Evolutionary conservation across 1,140 invertebrate genomes (phyloP).

Genomic region (Arion vulgaris): DNA sequence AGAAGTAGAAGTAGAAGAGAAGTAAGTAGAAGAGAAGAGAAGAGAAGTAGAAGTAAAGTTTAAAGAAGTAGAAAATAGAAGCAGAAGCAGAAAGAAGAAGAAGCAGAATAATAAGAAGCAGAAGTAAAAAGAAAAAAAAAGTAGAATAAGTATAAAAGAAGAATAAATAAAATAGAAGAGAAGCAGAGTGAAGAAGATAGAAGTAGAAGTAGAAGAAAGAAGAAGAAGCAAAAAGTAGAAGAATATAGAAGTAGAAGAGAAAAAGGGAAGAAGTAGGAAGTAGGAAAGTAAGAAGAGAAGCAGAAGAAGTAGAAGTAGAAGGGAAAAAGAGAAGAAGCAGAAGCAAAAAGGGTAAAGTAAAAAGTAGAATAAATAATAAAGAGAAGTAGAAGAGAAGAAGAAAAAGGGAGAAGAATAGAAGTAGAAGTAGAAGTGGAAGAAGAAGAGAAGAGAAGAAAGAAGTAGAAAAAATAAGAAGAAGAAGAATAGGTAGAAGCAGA

Average conservation of each 20-base stretch:
- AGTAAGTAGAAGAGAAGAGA: no score
- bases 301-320: background rate
- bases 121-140: background rate
- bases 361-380: background rate
- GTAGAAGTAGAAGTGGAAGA: background rate
- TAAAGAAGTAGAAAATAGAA: background rate
- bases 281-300: background rate
- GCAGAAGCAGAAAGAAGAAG: background rate
- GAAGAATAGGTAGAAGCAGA: background rate
- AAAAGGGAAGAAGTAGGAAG: background rate
- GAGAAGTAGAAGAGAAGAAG: slow-evolving; percentile 10
- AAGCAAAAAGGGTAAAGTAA: background rate
- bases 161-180: background rate
- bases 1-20: no score
- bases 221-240: background rate
- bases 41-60: background rate
- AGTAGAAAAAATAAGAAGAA: background rate
- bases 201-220: background rate
- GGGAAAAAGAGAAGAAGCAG: background rate
- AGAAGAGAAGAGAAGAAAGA: background rate
- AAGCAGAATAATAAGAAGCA: background rate
- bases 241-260: background rate
- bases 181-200: background rate
- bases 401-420: no score
- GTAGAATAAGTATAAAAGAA: background rate